These are phyloP conservation scores for Halichoeres trimaculatus DNA, from an alignment of 2,113 vertebrate species.

Conservation along the genomic window DNA sequence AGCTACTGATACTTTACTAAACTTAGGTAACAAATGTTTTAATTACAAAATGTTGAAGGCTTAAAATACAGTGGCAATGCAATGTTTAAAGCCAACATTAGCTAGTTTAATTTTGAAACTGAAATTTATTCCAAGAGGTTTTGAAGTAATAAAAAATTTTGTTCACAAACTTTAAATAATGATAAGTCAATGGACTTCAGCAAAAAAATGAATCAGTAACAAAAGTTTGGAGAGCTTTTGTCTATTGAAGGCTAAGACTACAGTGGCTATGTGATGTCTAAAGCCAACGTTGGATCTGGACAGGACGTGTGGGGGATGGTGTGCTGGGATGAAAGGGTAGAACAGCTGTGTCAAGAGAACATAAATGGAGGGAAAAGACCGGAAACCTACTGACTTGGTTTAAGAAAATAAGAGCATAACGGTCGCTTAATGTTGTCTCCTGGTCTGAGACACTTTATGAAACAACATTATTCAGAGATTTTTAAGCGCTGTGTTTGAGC, in stretches of 20 bases:
- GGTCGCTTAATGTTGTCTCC: fast-evolving
- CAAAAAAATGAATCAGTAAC: background rate
- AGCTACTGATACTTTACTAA: too few relatives aligned
- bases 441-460: fast-evolving
- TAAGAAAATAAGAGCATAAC: conserved; percentile 34
- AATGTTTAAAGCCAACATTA: too few relatives aligned
- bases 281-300: conserved; percentile 40
- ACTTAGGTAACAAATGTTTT: too few relatives aligned
- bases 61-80: too few relatives aligned
- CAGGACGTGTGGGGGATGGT: conserved; percentile 59
- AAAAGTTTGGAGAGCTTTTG: background rate
- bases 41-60: too few relatives aligned
- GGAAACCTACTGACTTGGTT: background rate
- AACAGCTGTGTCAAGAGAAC: background rate
- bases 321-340: conserved; percentile 20
- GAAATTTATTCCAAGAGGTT: background rate
- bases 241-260: background rate
- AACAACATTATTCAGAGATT: background rate
- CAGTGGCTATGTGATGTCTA: background rate
- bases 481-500: background rate
- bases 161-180: background rate
- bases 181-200: background rate
- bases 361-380: background rate
- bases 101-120: too few relatives aligned
- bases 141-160: background rate